Base-by-base conservation (phyloP, 2,797 vertebrate species). In the Manis pentadactyla region DNA sequence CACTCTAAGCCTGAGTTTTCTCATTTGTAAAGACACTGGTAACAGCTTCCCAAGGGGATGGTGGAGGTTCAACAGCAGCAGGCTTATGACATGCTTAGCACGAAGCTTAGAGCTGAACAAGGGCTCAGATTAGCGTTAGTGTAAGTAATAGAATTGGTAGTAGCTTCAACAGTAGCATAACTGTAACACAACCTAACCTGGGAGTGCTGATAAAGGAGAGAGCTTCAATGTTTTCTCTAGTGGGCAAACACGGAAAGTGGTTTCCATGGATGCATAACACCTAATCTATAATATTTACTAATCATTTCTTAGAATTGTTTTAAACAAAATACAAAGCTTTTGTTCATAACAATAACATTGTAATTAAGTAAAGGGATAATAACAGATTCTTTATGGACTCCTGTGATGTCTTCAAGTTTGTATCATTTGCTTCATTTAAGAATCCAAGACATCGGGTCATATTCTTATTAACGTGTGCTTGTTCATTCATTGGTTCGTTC, bases 351-450 rank as follows among this genome's bases (percentile, higher is more conserved):
- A 64, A 83, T 66, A 71, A 86, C 29, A 82, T 87, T 83, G 27
- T 86, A 75, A 77, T 77, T 88, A 86, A 95, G 39, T 77, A 77
- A 79, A 59, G 3, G 21, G 51, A 61, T 64, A 27, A 57, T 7
- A 77, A 64, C 8, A 90, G 69, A 46, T 81, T 93, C 23, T 79
- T 94, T 66, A 68, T 7, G 42, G 25, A 63, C 49, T 57, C 74
- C 51, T 73, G 11, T 46, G 8, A 69, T 74, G 42, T 53, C 66
- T 57, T 91, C 49, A 86, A 49, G 10, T 61, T 86, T 73, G 27
- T 42, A 93, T 64, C 49, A 78, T 95, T 81, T 83, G 27, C 37
- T 89, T 93, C 57, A 91, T 78, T 91, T 83, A 88, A 86, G 37
- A 82, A 87, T 85, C 34, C 27, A 94, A 75, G 88, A 71, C 46